Percentiles rank a stretch among this genome's conserved stretches.
Evolutionary conservation across 2,888 invertebrate genomes (phyloP).

Genomic region (Spilosoma lubricipeda): DNA sequence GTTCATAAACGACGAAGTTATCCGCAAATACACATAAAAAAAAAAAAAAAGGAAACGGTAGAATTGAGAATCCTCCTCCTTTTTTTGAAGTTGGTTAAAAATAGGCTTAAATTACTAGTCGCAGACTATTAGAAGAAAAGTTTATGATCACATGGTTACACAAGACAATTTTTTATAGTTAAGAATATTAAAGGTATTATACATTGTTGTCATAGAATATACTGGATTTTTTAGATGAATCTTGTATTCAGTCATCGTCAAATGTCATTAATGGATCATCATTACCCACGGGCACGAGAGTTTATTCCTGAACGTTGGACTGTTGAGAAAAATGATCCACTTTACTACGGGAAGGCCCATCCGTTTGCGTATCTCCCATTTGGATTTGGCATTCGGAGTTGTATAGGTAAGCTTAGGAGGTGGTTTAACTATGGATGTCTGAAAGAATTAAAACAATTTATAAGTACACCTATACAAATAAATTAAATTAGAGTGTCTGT

Average conservation of each 20-base stretch:
- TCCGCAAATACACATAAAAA: too few species aligned
- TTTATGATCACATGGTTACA: too few species aligned
- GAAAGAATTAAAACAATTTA: too few species aligned
- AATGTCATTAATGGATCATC: slow-evolving; percentile 87
- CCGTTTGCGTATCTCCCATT: slow-evolving; percentile 88
- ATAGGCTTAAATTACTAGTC: too few species aligned
- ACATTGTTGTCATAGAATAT: neutral
- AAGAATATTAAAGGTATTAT: neutral
- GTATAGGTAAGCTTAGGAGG: slow-evolving; percentile 80
- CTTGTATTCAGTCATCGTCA: slow-evolving; percentile 83
- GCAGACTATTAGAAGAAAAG: too few species aligned
- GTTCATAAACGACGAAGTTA: too few species aligned
- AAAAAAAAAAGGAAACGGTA: too few species aligned
- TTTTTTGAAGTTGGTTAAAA: too few species aligned
- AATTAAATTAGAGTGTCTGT: too few species aligned
- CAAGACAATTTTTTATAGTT: too few species aligned
- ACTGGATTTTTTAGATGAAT: slow-evolving; percentile 42
- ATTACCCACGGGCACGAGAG: slow-evolving; percentile 86
- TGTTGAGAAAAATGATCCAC: slow-evolving; percentile 61
- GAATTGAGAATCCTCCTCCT: too few species aligned
- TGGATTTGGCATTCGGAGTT: slow-evolving; percentile 89
- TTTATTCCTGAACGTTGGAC: slow-evolving; percentile 93
- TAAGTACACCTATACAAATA: too few species aligned
- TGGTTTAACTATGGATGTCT: neutral
- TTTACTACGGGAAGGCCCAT: slow-evolving; percentile 79